A percentile compares a stretch with the other conserved stretches of the same genome.
Evolutionary conservation across 2,797 vertebrate genomes (phyloP).

Genomic region (Nyctalus aviator): DNA sequence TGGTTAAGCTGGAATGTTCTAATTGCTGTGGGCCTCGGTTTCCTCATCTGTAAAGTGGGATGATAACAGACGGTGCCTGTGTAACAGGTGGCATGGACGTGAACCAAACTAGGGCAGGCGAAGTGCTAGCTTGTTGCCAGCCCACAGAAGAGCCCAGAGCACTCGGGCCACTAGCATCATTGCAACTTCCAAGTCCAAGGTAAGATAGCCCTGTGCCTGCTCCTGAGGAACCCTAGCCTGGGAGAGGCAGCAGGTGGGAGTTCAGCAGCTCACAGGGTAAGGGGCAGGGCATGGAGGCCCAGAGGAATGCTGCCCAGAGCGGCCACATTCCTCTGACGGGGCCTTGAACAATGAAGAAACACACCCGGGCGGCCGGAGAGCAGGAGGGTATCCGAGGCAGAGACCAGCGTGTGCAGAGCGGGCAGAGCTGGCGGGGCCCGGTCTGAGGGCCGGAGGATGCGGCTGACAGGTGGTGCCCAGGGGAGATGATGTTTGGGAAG

Average conservation of each 20-base stretch:
- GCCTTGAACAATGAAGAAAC: background rate
- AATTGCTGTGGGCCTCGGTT: background rate
- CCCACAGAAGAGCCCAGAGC: background rate
- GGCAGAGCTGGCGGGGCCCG: background rate
- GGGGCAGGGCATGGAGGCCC: background rate
- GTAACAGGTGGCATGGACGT: background rate
- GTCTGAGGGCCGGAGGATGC: background rate
- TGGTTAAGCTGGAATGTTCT: background rate
- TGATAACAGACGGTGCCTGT: rapidly evolving
- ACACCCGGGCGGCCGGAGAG: background rate
- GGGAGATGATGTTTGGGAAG: rapidly evolving
- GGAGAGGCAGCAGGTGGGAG: background rate
- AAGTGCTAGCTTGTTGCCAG: no score
- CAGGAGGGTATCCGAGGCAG: background rate
- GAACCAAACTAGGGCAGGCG: background rate
- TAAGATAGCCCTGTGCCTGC: background rate
- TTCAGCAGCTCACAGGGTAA: background rate
- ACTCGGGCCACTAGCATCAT: background rate
- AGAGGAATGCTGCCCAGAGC: background rate
- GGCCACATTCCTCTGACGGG: background rate
- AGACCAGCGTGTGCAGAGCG: background rate
- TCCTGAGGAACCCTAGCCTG: background rate
- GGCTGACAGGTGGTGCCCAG: background rate
- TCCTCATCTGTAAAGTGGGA: background rate
- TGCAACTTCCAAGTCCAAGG: background rate